Percentiles rank a stretch among this genome's conserved stretches.
These are phyloP conservation scores for Tineola bisselliella DNA, from an alignment of 2,888 invertebrate species.

Conservation along the genomic window DNA sequence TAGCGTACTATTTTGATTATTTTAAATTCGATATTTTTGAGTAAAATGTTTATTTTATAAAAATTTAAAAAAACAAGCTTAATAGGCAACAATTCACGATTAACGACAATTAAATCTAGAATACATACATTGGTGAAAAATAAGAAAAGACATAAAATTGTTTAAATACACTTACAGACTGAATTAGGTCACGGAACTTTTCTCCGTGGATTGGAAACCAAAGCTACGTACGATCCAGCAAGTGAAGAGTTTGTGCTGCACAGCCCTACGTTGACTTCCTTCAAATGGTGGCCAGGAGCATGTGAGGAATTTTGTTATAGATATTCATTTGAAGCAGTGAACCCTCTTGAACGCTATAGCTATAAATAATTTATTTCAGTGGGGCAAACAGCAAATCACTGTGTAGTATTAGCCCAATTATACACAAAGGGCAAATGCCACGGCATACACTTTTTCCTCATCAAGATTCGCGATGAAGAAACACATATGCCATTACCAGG, in stretches of 20 bases:
- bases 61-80: too few species aligned
- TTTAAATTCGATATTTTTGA: too few species aligned
- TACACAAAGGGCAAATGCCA: constrained; percentile 80
- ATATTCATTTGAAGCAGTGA: not conserved
- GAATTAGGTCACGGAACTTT: constrained; percentile 97
- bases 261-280: constrained; percentile 86
- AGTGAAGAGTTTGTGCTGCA: constrained; percentile 89
- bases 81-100: too few species aligned
- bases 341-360: too few species aligned
- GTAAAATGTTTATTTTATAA: too few species aligned
- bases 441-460: constrained; percentile 91
- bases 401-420: constrained; percentile 89
- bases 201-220: constrained; percentile 91
- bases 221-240: constrained; percentile 85
- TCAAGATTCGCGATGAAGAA: constrained; percentile 85
- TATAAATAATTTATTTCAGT: constrained; percentile 64
- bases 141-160: too few species aligned
- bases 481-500: constrained; percentile 86
- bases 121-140: too few species aligned
- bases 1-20: too few species aligned
- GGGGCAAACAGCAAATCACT: constrained; percentile 90
- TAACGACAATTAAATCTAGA: too few species aligned
- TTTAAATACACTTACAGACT: constrained; percentile 70
- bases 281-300: constrained; percentile 98
- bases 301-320: constrained; percentile 54